Conservation (phyloP, 1,140 invertebrate genomes). For the Paramacrobiotus metropolitanus region DNA sequence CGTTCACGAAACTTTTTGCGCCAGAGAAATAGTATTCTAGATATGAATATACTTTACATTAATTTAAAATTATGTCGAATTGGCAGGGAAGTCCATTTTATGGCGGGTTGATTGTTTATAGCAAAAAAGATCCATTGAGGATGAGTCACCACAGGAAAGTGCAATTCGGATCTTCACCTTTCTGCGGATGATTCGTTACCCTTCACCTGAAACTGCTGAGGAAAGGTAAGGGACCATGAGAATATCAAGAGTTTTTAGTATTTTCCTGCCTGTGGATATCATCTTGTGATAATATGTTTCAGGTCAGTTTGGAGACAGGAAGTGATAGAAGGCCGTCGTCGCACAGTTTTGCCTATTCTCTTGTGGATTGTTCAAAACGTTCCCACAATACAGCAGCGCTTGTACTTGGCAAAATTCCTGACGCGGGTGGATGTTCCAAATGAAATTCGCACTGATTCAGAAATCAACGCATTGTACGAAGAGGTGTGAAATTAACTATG, state of each 20-base stretch:
- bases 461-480: not conserved
- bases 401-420: constrained; percentile 15
- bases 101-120: too few species aligned
- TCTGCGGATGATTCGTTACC: not conserved
- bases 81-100: too few species aligned
- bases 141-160: not conserved
- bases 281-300: too few species aligned
- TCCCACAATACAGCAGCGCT: constrained; percentile 14
- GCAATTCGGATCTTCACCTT: not conserved
- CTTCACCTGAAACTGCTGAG: not conserved
- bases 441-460: constrained; percentile 11
- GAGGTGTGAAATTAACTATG: too few species aligned
- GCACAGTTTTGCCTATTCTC: constrained; percentile 13
- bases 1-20: too few species aligned
- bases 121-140: not conserved
- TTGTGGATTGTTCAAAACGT: constrained; percentile 17
- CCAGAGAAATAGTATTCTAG: too few species aligned
- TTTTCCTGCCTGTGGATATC: too few species aligned
- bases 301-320: constrained; percentile 15
- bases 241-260: too few species aligned
- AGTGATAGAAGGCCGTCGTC: constrained; percentile 15
- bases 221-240: not conserved
- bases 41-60: too few species aligned
- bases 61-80: too few species aligned
- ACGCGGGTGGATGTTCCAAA: constrained; percentile 14